phyloP scores from a whole-genome alignment of 2,113 vertebrate genomes.

The Zosterops pallidus region DNA sequence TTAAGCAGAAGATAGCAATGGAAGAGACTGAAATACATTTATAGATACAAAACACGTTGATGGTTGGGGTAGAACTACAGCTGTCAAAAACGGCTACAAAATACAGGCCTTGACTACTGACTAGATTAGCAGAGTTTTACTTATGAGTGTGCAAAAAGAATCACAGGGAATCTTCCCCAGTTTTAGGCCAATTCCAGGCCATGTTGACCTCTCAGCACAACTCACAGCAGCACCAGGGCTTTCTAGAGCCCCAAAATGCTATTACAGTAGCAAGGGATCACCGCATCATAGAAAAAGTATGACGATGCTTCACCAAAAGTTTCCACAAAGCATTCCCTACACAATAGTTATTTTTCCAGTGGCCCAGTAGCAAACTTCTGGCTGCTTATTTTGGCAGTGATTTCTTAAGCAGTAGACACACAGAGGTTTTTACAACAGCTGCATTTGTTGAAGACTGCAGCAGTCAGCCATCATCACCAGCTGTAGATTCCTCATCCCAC shows the following conservation, averaged over 20 bases:
- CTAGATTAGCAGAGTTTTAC: constrained; percentile 19
- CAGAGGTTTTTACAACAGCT: background rate
- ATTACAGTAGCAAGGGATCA: constrained; percentile 42
- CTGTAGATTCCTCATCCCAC: background rate
- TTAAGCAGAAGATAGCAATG: background rate
- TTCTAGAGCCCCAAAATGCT: constrained; percentile 21
- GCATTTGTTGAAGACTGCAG: background rate
- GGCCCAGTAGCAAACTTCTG: background rate
- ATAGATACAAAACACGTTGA: background rate
- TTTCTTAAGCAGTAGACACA: constrained; percentile 24
- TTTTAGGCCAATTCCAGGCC: constrained; percentile 19
- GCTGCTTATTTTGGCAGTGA: constrained; percentile 35
- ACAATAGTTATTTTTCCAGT: background rate
- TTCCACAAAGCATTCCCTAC: constrained; percentile 3
- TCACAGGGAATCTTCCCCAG: background rate
- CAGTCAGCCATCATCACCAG: background rate
- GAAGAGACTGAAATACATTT: background rate
- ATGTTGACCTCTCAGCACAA: constrained; percentile 30
- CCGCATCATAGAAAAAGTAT: background rate
- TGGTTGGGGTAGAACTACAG: background rate
- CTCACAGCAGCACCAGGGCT: constrained; percentile 48
- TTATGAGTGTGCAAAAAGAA: constrained; percentile 12
- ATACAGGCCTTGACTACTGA: background rate
- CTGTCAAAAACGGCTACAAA: constrained; percentile 23
- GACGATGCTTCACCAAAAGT: constrained; percentile 16